Percentiles rank a stretch among this genome's conserved stretches.
phyloP scores from a whole-genome alignment of 2,888 invertebrate genomes.

The Agriopis leucophaearia region DNA sequence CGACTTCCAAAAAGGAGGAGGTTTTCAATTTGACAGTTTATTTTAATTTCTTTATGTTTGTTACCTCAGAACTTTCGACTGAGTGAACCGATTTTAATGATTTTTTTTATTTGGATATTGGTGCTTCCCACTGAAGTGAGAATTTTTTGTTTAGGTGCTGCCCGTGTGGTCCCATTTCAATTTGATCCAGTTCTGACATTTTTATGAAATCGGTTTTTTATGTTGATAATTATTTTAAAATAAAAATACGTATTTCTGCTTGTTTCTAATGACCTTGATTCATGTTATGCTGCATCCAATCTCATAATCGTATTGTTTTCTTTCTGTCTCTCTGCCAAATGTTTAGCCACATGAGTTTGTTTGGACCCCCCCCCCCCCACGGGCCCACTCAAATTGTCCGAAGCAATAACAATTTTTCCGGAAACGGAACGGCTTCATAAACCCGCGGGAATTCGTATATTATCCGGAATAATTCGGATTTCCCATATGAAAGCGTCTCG shows the following conservation, averaged over 20 bases:
- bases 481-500: constrained; percentile 59
- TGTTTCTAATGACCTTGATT: not conserved
- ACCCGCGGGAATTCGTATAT: constrained; percentile 38
- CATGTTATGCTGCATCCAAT: constrained; percentile 14
- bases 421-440: constrained; percentile 32
- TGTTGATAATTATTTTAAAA: too few relatives aligned
- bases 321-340: constrained; percentile 10
- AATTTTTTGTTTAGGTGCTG: too few relatives aligned
- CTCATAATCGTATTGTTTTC: constrained; percentile 10
- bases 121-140: too few relatives aligned
- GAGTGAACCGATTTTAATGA: too few relatives aligned
- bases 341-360: constrained; percentile 16
- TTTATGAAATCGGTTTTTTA: too few relatives aligned
- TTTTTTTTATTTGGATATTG: too few relatives aligned
- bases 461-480: constrained; percentile 49
- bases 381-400: constrained; percentile 19
- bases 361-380: not conserved
- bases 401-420: constrained; percentile 34
- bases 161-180: too few relatives aligned
- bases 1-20: too few relatives aligned
- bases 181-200: too few relatives aligned
- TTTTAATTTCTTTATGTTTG: too few relatives aligned
- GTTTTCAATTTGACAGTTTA: too few relatives aligned
- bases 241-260: not conserved
- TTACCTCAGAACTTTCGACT: too few relatives aligned